These are phyloP conservation scores for Psephotus haematonotus DNA, from an alignment of 2,113 vertebrate species.

Conservation along the genomic window DNA sequence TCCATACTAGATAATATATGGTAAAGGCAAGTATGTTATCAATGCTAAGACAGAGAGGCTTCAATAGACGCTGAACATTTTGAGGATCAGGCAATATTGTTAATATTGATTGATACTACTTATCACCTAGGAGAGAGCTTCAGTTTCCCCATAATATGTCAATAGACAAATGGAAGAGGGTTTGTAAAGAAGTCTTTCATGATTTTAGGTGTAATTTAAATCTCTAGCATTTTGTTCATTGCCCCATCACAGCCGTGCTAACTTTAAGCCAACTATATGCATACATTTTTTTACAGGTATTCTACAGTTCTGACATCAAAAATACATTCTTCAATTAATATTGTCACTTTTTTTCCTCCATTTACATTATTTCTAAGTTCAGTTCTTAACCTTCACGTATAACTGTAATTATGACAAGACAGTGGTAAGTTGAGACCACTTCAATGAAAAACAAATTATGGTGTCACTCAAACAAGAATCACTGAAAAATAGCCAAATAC, in stretches of 20 bases:
- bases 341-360: neutral
- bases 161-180: neutral
- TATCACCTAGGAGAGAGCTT: neutral
- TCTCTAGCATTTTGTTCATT: neutral
- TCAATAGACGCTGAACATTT: neutral
- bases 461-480: neutral
- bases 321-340: neutral
- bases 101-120: neutral
- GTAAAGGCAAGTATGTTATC: neutral
- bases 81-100: neutral
- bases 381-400: neutral
- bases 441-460: neutral
- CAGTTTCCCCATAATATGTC: neutral
- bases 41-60: neutral
- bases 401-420: neutral
- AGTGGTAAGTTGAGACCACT: neutral
- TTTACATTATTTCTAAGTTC: neutral
- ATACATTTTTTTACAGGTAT: neutral
- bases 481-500: neutral
- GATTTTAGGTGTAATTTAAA: neutral
- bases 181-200: neutral
- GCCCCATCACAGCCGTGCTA: neutral
- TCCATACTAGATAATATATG: neutral
- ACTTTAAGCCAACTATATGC: neutral
- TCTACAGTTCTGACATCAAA: neutral